phyloP scores from a whole-genome alignment of 2,888 invertebrate genomes.

The Diarsia brunnea region DNA sequence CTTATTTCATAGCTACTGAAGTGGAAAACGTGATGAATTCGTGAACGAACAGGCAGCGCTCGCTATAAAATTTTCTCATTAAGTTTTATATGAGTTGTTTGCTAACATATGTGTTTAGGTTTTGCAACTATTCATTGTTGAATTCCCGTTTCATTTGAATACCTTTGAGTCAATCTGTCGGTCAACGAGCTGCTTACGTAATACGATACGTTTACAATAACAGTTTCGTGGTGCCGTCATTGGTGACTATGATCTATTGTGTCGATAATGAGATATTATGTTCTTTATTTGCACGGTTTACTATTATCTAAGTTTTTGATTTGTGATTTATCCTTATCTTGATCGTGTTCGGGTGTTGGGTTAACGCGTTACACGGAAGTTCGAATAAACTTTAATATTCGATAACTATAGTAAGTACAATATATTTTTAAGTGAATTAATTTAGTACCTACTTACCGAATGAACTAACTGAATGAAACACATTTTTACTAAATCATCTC shows the following conservation, averaged over 20 bases:
- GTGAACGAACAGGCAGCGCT: conserved; percentile 10
- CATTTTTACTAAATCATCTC: too few species aligned
- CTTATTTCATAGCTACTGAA: conserved; percentile 21
- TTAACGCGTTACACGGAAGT: conserved; percentile 18
- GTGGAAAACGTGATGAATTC: conserved; percentile 43
- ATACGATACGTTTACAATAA: conserved; percentile 47
- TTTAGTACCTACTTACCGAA: neutral
- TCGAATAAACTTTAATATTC: neutral
- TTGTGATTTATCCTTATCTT: conserved; percentile 30
- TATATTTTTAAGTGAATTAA: neutral
- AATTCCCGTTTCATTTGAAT: conserved; percentile 42
- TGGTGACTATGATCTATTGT: conserved; percentile 57
- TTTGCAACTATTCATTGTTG: conserved; percentile 50
- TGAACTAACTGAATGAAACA: too few species aligned
- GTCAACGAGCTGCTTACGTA: conserved; percentile 25
- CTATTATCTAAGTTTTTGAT: neutral
- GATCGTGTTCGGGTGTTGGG: neutral
- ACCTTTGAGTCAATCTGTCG: conserved; percentile 21
- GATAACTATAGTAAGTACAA: neutral
- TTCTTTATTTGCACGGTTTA: conserved; percentile 23
- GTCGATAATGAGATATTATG: conserved; percentile 23
- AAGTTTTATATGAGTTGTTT: conserved; percentile 41
- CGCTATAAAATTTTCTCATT: conserved; percentile 61
- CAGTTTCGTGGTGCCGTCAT: conserved; percentile 34
- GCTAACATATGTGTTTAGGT: conserved; percentile 10